phyloP scores from a whole-genome alignment of 2,797 vertebrate genomes.

The Vespertilio murinus region DNA sequence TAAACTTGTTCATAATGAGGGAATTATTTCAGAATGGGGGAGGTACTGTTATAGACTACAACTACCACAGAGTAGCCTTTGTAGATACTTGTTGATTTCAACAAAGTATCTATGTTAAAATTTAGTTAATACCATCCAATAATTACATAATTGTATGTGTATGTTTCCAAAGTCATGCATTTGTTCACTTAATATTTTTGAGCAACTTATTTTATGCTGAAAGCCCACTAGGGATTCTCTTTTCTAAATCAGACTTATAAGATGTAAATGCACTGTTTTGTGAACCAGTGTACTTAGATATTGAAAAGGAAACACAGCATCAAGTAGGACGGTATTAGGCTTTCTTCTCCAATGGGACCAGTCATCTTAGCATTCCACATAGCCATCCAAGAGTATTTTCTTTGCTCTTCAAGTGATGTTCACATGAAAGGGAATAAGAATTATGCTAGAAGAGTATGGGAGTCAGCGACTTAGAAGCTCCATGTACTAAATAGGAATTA shows the following conservation, averaged over 20 bases:
- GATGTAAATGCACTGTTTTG: background rate
- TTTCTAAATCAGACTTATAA: background rate
- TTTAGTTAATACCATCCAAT: slow-evolving; percentile 16
- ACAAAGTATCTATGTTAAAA: slow-evolving; percentile 29
- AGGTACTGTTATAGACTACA: background rate
- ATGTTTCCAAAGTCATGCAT: background rate
- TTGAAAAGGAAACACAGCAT: background rate
- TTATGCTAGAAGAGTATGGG: background rate
- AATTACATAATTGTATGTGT: slow-evolving; percentile 3
- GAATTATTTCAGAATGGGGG: background rate
- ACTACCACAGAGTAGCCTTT: background rate
- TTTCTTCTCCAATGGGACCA: background rate
- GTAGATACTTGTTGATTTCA: background rate
- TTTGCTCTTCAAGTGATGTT: slow-evolving; percentile 38
- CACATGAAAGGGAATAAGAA: background rate
- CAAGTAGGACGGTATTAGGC: background rate
- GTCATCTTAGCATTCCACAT: background rate
- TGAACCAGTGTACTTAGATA: background rate
- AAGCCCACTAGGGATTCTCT: background rate
- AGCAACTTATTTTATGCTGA: background rate
- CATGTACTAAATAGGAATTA: background rate
- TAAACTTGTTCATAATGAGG: background rate
- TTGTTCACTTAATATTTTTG: slow-evolving; percentile 5
- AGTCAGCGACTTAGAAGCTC: background rate
- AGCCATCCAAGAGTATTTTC: background rate